Evolutionary conservation across 2,113 vertebrate genomes (phyloP).

Genomic region (Gracilinanus agilis): DNA sequence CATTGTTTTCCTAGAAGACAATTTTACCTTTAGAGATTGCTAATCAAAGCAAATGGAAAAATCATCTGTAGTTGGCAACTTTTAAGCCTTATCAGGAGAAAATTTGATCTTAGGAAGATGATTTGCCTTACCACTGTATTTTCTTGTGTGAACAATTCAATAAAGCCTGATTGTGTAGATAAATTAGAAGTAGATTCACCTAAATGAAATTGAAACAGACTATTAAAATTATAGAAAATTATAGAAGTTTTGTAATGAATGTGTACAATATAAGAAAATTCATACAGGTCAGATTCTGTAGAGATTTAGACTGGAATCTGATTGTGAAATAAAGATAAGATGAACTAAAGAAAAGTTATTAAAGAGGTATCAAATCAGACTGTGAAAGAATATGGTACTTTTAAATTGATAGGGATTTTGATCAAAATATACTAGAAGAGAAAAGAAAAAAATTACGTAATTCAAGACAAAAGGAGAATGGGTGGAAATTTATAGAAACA

Average conservation of each 20-base stretch:
- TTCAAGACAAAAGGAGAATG: not conserved
- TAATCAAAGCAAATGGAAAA: not conserved
- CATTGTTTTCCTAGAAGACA: not conserved
- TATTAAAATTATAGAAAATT: not conserved
- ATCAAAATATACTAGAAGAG: not conserved
- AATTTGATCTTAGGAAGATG: not conserved
- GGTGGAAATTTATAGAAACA: not conserved
- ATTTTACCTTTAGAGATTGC: not conserved
- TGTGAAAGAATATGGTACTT: not conserved
- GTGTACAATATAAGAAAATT: not conserved
- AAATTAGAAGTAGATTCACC: not conserved
- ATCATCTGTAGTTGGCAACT: not conserved
- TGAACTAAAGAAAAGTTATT: not conserved
- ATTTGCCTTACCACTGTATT: not conserved
- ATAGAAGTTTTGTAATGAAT: not conserved
- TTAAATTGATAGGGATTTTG: not conserved
- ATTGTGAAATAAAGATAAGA: not conserved
- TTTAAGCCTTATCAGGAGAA: not conserved
- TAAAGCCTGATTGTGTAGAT: not conserved
- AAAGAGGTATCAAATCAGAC: not conserved
- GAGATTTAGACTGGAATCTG: not conserved
- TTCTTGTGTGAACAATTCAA: not conserved
- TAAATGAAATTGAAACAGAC: not conserved
- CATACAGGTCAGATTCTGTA: not conserved
- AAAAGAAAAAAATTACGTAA: not conserved